phyloP scores from a whole-genome alignment of 2,888 invertebrate species.

The Mesorhabditis sp. region DNA sequence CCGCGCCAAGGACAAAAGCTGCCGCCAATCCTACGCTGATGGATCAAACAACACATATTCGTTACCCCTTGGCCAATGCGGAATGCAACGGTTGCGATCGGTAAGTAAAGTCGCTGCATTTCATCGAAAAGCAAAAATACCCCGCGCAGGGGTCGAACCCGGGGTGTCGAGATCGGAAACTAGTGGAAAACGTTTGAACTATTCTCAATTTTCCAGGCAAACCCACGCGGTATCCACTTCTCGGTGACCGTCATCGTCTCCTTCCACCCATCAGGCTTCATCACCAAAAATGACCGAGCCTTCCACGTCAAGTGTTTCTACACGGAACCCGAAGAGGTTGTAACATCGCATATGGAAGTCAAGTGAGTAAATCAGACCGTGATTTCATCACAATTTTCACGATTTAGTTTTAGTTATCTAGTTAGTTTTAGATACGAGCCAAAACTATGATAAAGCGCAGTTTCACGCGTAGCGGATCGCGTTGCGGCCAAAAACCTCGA shows the following conservation, averaged over 20 bases:
- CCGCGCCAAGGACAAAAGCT: conserved; percentile 52
- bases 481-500: no score
- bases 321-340: conserved; percentile 57
- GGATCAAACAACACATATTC: conserved; percentile 52
- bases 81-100: conserved; percentile 56
- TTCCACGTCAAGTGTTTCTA: conserved; percentile 57
- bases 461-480: no score
- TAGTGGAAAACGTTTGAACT: no score
- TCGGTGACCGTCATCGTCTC: conserved; percentile 56
- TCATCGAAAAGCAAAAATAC: no score
- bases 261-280: conserved; percentile 57
- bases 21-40: conserved; percentile 49
- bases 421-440: no score
- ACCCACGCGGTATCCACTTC: conserved; percentile 56
- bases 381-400: no score
- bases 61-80: conserved; percentile 55
- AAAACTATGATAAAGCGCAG: no score
- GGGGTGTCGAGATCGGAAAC: no score
- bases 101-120: conserved; percentile 18
- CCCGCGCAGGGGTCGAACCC: no score
- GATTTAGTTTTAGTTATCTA: no score
- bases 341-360: conserved; percentile 52
- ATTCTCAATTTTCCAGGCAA: conserved; percentile 35
- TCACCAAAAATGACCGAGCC: conserved; percentile 56
- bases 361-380: conserved; percentile 33